Conservation (phyloP, 1,140 invertebrate species). For the Wasmannia auropunctata region DNA sequence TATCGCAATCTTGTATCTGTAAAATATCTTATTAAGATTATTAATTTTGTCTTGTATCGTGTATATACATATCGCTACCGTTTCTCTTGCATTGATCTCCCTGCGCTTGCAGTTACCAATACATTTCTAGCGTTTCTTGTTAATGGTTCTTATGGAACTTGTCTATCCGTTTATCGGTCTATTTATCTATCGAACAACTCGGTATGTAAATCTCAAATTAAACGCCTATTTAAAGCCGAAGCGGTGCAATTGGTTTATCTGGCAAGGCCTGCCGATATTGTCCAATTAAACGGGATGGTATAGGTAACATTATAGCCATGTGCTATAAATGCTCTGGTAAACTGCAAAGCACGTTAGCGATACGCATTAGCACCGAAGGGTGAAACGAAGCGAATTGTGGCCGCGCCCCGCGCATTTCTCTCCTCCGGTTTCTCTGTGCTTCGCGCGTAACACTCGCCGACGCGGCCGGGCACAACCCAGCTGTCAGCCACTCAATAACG, state of each 20-base stretch:
- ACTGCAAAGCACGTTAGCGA: slow-evolving; percentile 24
- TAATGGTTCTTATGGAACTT: neutral
- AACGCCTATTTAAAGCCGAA: slow-evolving; percentile 14
- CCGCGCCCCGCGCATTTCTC: slow-evolving; percentile 24
- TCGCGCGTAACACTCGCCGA: slow-evolving; percentile 22
- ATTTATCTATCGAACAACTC: neutral
- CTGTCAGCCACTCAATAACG: slow-evolving; percentile 65
- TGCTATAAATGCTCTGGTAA: neutral
- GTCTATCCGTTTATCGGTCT: neutral
- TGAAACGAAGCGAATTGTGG: slow-evolving; percentile 22
- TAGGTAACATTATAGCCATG: slow-evolving; percentile 6
- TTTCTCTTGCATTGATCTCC: neutral
- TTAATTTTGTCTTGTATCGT: neutral
- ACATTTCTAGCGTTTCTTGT: neutral
- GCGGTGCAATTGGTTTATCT: neutral
- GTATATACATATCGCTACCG: neutral
- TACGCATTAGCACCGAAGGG: slow-evolving; percentile 34
- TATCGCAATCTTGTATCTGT: too few species aligned
- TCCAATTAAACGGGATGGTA: slow-evolving; percentile 24
- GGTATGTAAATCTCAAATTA: neutral
- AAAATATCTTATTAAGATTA: neutral
- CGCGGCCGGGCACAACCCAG: slow-evolving; percentile 33
- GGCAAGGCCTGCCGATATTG: neutral
- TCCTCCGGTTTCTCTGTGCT: slow-evolving; percentile 22
- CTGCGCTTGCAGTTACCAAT: neutral